Evolutionary conservation across 2,113 vertebrate genomes (phyloP), one percentile per base, ranked within the genome.

Genomic region (Struthio camelus): DNA sequence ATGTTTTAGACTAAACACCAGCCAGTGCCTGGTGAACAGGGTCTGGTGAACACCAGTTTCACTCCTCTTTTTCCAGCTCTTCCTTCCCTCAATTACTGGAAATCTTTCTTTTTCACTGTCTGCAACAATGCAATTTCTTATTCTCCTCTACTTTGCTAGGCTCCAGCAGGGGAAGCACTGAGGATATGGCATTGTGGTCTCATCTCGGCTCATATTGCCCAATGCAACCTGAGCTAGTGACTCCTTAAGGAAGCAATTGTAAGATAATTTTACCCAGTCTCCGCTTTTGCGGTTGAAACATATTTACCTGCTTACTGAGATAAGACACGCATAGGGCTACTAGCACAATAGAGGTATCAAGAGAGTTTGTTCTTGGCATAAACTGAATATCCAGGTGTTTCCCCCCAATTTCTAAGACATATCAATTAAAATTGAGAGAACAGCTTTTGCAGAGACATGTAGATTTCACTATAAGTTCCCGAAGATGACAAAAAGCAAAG

Each of bases 1-100:
- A 91, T 0, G 0, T 62, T 72, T 36, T 24, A 1, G 0, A 62
- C 64, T 58, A 76, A 76, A 9, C 11, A 1, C 0, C 30, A n/a
- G 34, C 34, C 44, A n/a, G n/a, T n/a, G n/a, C n/a, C n/a, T n/a
- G n/a, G n/a, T n/a, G n/a, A n/a, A n/a, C n/a, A n/a, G n/a, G n/a
- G n/a, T n/a, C n/a, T n/a, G n/a, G n/a, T n/a, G n/a, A n/a, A n/a
- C n/a, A n/a, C n/a, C n/a, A 34, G 69, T 78, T 87, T 75, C 59
- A n/a, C 69, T 77, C 8, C 1, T 65, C 40, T 50, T 70, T 66
- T 48, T 62, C 71, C 54, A 87, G 27, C 14, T 66, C 15, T 36
- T 75, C 80, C 48, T 83, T 11, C n/a, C 24, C 30, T 90, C 76
- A 78, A 1, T 27, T 73, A 30, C 66, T 66, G 62, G 67, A 81